Conservation (phyloP, 2,888 invertebrate species). For the Ecdyonurus torrentis region DNA sequence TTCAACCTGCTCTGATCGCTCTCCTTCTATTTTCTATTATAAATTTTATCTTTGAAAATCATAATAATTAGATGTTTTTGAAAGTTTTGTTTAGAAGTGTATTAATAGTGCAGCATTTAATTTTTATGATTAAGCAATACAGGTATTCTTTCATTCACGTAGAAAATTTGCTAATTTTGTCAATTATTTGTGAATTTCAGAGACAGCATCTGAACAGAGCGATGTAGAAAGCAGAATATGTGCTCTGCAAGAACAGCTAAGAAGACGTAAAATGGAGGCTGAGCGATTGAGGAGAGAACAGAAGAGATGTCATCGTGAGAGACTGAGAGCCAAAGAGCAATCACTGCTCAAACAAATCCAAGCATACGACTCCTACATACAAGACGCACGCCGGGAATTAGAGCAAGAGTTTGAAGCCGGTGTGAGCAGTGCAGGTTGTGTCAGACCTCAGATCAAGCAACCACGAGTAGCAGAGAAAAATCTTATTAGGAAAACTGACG, state of each 20-base stretch:
- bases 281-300: slow-evolving; percentile 29
- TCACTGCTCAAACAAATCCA: slow-evolving; percentile 32
- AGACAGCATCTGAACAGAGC: slow-evolving; percentile 31
- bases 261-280: slow-evolving; percentile 28
- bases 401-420: slow-evolving; percentile 23
- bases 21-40: neutral
- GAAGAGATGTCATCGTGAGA: slow-evolving; percentile 27
- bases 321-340: slow-evolving; percentile 29
- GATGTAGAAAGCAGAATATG: slow-evolving; percentile 31
- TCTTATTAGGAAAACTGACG: neutral
- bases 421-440: slow-evolving; percentile 15
- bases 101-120: too few species aligned
- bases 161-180: neutral
- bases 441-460: slow-evolving; percentile 29
- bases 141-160: too few species aligned
- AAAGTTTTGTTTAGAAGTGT: too few species aligned
- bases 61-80: too few species aligned
- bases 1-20: too few species aligned
- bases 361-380: slow-evolving; percentile 21
- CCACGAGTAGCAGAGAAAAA: slow-evolving; percentile 18
- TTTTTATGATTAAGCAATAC: too few species aligned
- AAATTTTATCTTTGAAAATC: too few species aligned
- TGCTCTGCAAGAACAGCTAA: slow-evolving; percentile 30
- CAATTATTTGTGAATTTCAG: slow-evolving; percentile 18
- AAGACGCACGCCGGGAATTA: slow-evolving; percentile 19